These are phyloP conservation scores for Agrilus biguttatus DNA, from an alignment of 2,888 invertebrate species.

Conservation along the genomic window DNA sequence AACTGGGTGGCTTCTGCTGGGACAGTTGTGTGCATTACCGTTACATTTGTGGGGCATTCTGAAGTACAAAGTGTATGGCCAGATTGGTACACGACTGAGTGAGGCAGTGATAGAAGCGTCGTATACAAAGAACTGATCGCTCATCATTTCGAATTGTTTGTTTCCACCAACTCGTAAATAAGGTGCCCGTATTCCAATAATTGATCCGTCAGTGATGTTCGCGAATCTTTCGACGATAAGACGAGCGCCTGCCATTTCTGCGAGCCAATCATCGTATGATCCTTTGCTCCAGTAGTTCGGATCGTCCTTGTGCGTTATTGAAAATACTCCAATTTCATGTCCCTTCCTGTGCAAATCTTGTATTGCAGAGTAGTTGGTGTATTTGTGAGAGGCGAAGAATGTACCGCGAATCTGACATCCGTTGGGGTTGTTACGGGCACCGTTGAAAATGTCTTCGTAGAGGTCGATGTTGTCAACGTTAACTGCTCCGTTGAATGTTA, in stretches of 20 bases:
- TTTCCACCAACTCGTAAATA: conserved; percentile 85
- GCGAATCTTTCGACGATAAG: conserved; percentile 78
- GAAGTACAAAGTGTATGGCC: conserved; percentile 96
- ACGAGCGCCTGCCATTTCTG: conserved; percentile 86
- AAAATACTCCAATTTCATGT: conserved; percentile 85
- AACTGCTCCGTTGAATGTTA: conserved; percentile 84
- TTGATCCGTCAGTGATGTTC: conserved; percentile 82
- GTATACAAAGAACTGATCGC: conserved; percentile 86
- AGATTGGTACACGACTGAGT: conserved; percentile 76
- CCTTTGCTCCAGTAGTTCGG: conserved; percentile 83
- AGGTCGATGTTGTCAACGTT: conserved; percentile 87
- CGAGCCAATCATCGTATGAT: conserved; percentile 81
- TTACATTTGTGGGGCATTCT: conserved; percentile 92
- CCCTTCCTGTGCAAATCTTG: conserved; percentile 81
- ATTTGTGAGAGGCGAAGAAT: conserved; percentile 86
- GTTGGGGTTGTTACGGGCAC: conserved; percentile 73
- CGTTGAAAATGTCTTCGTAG: conserved; percentile 81
- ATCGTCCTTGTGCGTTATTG: conserved; percentile 83
- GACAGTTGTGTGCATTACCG: conserved; percentile 87
- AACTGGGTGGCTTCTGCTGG: conserved; percentile 78
- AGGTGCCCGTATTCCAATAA: conserved; percentile 78
- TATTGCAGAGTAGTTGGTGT: conserved; percentile 79
- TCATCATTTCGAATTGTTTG: conserved; percentile 95
- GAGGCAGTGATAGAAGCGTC: conserved; percentile 91
- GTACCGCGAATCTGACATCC: conserved; percentile 80